Evolutionary conservation across 2,888 invertebrate genomes (phyloP).

Genomic region (Lithophane socia): DNA sequence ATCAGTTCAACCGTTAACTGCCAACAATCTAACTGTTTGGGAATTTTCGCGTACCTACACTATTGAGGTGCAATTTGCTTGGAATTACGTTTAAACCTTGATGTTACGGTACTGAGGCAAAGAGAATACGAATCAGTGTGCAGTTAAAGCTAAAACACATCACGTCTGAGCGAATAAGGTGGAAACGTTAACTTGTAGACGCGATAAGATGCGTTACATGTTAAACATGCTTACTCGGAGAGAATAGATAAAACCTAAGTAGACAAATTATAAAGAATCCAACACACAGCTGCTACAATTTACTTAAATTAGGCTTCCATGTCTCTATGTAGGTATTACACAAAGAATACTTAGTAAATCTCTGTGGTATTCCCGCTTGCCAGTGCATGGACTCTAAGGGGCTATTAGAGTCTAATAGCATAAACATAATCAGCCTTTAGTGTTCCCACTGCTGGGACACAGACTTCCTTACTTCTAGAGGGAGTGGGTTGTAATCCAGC

Average conservation of each 20-base stretch:
- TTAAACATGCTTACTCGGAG: background rate
- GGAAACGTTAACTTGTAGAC: conserved; percentile 14
- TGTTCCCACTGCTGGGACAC: too few species aligned
- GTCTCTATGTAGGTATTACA: too few species aligned
- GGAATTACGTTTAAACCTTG: conserved; percentile 12
- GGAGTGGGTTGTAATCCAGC: too few species aligned
- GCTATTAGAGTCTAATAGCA: background rate
- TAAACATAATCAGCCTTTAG: too few species aligned
- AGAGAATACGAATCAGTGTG: conserved; percentile 8
- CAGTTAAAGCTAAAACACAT: conserved; percentile 7
- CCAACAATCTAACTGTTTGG: conserved; percentile 48
- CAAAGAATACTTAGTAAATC: too few species aligned
- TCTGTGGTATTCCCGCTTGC: too few species aligned
- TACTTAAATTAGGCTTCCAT: background rate
- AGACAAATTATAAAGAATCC: background rate
- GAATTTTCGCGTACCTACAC: conserved; percentile 4
- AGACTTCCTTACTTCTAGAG: too few species aligned
- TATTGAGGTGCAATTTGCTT: conserved; percentile 8
- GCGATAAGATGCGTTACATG: background rate
- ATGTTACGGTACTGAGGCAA: conserved; percentile 14
- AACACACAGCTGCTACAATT: background rate
- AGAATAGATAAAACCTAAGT: background rate
- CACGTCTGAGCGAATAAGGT: background rate
- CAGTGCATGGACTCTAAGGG: background rate
- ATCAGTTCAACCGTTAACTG: conserved; percentile 12